These are phyloP conservation scores for Aradophagus sp. DNA, from an alignment of 1,140 invertebrate species.

Conservation along the genomic window DNA sequence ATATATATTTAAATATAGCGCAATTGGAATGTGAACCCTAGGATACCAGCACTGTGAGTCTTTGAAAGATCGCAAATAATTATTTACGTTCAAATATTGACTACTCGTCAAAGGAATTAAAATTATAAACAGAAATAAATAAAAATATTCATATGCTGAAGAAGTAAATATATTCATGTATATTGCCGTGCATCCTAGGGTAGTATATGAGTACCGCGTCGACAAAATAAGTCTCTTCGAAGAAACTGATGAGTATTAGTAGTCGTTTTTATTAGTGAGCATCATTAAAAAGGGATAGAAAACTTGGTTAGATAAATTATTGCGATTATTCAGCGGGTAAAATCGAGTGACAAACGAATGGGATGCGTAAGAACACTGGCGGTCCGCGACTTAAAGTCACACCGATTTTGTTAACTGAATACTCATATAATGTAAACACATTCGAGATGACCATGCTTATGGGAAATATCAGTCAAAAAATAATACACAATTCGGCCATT, in stretches of 20 bases:
- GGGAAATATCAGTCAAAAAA: slow-evolving; percentile 38
- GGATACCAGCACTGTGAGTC: slow-evolving; percentile 41
- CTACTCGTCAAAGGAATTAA: no score
- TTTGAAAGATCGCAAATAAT: no score
- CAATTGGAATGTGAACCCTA: slow-evolving; percentile 45
- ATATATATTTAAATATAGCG: slow-evolving; percentile 40
- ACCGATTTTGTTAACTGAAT: slow-evolving; percentile 19
- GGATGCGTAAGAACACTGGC: no score
- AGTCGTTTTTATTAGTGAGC: no score
- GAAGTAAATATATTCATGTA: not conserved
- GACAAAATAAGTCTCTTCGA: slow-evolving; percentile 13
- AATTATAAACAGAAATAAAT: not conserved
- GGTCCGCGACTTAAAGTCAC: no score
- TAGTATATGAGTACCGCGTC: slow-evolving; percentile 16
- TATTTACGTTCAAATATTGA: no score
- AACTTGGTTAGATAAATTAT: no score
- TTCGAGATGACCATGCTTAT: slow-evolving; percentile 60
- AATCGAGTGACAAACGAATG: no score
- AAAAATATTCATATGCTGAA: no score
- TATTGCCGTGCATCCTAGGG: slow-evolving; percentile 42
- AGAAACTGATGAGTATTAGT: no score
- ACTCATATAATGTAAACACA: slow-evolving; percentile 36
- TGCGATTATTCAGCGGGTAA: no score
- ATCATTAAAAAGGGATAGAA: no score
- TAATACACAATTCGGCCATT: slow-evolving; percentile 40